These are phyloP conservation scores for Plusia festucae DNA, from an alignment of 2,888 invertebrate genomes.

Conservation along the genomic window DNA sequence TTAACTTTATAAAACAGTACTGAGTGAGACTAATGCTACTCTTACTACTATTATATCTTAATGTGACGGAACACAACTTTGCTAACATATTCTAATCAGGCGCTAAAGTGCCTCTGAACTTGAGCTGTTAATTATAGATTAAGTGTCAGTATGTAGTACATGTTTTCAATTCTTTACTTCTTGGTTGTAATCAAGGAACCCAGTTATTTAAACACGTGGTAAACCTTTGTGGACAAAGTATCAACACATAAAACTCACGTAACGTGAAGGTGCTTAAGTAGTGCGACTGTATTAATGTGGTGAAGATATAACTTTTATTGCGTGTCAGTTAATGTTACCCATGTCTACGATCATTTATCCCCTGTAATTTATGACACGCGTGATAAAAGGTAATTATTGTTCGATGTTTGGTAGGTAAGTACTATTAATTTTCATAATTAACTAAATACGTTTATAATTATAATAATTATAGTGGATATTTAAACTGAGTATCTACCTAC, in stretches of 20 bases:
- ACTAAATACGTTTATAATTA: not conserved
- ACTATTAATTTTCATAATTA: not conserved
- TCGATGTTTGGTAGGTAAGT: too few relatives aligned
- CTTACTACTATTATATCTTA: constrained; percentile 7
- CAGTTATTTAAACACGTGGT: too few relatives aligned
- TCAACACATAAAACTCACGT: too few relatives aligned
- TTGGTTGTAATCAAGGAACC: too few relatives aligned
- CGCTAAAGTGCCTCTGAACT: constrained; percentile 30
- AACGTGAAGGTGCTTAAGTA: too few relatives aligned
- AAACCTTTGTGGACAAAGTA: not conserved
- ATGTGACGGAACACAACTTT: constrained; percentile 28
- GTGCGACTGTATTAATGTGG: not conserved
- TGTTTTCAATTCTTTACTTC: not conserved
- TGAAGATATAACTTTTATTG: not conserved
- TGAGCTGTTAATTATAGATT: not conserved
- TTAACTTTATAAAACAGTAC: not conserved
- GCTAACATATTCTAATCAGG: constrained; percentile 42
- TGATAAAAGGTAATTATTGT: not conserved
- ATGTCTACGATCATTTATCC: constrained; percentile 2
- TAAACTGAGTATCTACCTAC: not conserved
- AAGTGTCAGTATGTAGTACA: not conserved
- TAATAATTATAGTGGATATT: too few relatives aligned
- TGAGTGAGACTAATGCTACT: not conserved
- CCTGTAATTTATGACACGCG: not conserved
- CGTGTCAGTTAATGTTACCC: not conserved